Base-by-base conservation (phyloP, 2,888 invertebrate genomes). In the Congeria kusceri region DNA sequence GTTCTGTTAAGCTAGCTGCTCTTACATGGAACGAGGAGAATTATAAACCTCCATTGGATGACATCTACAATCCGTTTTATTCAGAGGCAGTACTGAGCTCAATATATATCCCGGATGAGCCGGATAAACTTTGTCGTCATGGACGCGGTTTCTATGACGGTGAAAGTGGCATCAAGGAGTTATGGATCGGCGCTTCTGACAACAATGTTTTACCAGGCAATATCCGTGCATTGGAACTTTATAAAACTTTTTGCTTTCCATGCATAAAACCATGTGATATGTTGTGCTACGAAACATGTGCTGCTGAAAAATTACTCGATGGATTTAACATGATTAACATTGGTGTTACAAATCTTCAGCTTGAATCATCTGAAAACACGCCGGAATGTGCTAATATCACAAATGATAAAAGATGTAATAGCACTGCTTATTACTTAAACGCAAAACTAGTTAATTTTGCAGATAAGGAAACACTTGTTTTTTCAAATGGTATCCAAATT, bases 141-240 rank as follows among this genome's bases (percentile, higher is more conserved):
- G 87, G 88, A 39, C n/a, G 57, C 23, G 81, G 79, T 5, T 88
- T 86, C 65, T 86, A 71, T 68, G 87, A 87, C 29, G 71, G 69
- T 1, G 85, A 86, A 64, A 87, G 88, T 72, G 77, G 83, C 15
- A 81, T 88, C 15, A 85, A 85, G 39, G 86, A 87, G 53, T 71
- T 87, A 15, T 86, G 80, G 79, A 44, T 86, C 29, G 86, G 85
- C 18, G 77, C 87, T 2, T 83, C 86, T 5, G 81, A 86, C 49
- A 78, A 53, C 53, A 58, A 63, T 13, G 80, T 76, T 46, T 53
- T 58, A 23, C 47, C 78, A 13, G 86, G 77, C 0, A 84, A 83
- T 63, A 47, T 87, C 15, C 25, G 67, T 23, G 71, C 84, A 11
- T 58, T 85, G 46, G 62, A 32, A 5, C 58, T 72, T 0, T 71